These are phyloP conservation scores for Spilosoma lubricipeda DNA, from an alignment of 2,888 invertebrate species.

Conservation along the genomic window DNA sequence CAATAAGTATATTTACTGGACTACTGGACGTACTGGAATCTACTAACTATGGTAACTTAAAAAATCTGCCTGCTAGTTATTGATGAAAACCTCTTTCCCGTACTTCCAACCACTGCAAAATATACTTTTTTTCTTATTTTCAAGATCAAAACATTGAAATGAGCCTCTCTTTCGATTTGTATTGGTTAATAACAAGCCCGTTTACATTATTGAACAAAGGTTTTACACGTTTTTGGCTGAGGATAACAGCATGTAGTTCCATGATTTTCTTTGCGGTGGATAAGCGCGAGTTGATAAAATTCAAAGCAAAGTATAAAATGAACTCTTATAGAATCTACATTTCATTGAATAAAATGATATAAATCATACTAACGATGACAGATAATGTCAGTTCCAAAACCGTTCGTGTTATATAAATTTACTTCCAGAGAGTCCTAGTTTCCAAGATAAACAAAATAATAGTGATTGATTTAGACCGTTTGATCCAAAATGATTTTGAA, in stretches of 20 bases:
- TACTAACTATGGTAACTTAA: too few species aligned
- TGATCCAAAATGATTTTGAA: background rate
- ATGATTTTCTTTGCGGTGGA: background rate
- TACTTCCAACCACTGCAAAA: background rate
- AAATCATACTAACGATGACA: background rate
- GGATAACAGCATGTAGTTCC: too few species aligned
- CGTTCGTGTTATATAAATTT: background rate
- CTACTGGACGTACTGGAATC: too few species aligned
- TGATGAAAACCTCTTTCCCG: background rate
- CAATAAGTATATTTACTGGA: too few species aligned
- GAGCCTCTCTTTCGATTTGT: background rate
- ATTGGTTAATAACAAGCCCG: background rate
- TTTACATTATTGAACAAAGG: background rate
- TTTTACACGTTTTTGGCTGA: too few species aligned
- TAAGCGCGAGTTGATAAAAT: background rate
- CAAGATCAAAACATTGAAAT: background rate
- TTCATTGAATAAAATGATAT: background rate
- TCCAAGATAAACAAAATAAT: background rate
- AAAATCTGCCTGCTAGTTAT: background rate
- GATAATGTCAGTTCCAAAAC: background rate
- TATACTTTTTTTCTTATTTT: background rate
- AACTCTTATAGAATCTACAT: background rate
- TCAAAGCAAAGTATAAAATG: too few species aligned
- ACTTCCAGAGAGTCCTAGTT: background rate
- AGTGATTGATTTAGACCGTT: background rate